Evolutionary conservation across 1,140 invertebrate species (phyloP).

Genomic region (Notospermus geniculatus): DNA sequence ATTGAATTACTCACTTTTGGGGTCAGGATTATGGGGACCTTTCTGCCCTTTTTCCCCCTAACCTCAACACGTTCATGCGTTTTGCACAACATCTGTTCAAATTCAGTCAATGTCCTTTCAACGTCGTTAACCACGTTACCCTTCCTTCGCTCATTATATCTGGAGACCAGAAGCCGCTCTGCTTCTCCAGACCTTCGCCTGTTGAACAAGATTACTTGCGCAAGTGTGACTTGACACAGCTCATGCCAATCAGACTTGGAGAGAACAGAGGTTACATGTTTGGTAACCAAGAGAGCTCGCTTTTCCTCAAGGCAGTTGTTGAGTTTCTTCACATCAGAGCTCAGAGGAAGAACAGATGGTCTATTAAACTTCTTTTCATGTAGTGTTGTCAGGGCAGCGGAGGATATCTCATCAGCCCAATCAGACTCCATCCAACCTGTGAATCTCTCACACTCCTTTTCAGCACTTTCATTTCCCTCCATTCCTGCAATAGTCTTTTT

Average conservation of each 20-base stretch:
- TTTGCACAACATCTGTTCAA: conserved; percentile 4
- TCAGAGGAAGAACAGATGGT: not conserved
- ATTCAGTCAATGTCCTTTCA: not conserved
- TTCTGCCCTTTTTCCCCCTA: not conserved
- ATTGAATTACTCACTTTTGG: not conserved
- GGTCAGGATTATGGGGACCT: not conserved
- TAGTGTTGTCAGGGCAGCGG: not conserved
- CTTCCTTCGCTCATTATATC: not conserved
- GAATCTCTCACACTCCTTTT: not conserved
- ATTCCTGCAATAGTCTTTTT: not conserved
- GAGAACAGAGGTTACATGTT: not conserved
- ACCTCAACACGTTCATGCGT: not conserved
- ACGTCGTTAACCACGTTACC: not conserved
- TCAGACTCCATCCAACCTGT: not conserved
- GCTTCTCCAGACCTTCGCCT: not conserved
- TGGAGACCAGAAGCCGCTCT: not conserved
- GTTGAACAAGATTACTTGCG: not conserved
- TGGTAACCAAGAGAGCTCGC: not conserved
- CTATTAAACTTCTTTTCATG: not conserved
- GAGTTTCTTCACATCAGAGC: not conserved
- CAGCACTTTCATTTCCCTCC: not conserved
- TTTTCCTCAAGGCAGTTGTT: not conserved
- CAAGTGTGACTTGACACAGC: not conserved
- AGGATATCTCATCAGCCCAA: not conserved
- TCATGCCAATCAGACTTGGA: not conserved